Conservation (phyloP, 2,888 invertebrate genomes). For the Oeneis ivallda region DNA sequence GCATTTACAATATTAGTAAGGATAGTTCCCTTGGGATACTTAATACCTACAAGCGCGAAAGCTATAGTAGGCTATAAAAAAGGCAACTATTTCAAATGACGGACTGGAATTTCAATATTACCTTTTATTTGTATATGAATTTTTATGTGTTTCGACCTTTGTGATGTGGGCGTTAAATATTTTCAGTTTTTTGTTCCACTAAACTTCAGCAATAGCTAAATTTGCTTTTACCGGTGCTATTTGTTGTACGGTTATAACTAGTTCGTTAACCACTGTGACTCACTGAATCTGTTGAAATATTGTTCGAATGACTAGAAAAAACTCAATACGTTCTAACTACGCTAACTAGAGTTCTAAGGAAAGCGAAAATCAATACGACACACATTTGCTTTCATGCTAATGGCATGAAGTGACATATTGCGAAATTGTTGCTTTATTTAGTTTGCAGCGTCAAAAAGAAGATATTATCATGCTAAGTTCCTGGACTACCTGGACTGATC, state of each 20-base stretch:
- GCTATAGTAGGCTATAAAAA: no score
- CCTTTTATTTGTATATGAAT: no score
- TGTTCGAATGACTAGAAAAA: constrained; percentile 32
- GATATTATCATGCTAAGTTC: no score
- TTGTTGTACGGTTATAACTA: constrained; percentile 36
- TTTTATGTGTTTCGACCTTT: no score
- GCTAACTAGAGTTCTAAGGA: constrained; percentile 35
- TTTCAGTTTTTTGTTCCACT: not conserved
- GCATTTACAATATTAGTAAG: no score
- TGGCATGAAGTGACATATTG: constrained; percentile 20
- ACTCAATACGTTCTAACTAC: constrained; percentile 33
- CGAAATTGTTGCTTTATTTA: constrained; percentile 3
- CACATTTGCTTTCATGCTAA: constrained; percentile 25
- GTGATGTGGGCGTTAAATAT: constrained; percentile 2
- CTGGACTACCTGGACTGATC: no score
- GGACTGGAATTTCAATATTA: no score
- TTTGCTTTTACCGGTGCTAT: constrained; percentile 8
- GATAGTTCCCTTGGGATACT: no score
- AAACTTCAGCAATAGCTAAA: constrained; percentile 10
- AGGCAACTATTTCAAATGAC: no score
- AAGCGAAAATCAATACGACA: constrained; percentile 32
- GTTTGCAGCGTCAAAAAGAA: no score
- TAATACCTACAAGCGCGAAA: no score
- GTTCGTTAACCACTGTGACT: constrained; percentile 36
- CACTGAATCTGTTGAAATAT: constrained; percentile 34